Evolutionary conservation across 2,797 vertebrate genomes (phyloP), one percentile per base, ranked within the genome.

Genomic region (Phrynocephalus guinanensis): DNA sequence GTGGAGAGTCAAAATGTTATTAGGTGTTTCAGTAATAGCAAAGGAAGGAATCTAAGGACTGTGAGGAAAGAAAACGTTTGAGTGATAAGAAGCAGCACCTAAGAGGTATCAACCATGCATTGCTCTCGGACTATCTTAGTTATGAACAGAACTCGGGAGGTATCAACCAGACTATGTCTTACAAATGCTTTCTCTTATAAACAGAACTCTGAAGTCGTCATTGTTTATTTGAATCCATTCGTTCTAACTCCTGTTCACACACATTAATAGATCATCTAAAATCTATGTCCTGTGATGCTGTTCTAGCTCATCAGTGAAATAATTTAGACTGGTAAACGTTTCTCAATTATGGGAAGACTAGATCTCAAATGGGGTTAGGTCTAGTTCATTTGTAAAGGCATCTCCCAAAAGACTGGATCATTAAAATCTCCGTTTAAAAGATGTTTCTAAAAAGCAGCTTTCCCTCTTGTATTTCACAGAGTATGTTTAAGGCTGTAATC

Each of bases 401-500:
- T 63, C 84, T 84, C 73, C n/a, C 9, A 72, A 68, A 81, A 79
- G 24, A 56, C 70, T 22, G 10, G 79, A 85, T 50, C 33, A 0
- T 89, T 86, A 38, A n/a, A 88, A 82, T 84, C 73, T 6, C 0
- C 48, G 48, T 63, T 86, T 18, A 87, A 33, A 70, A 60, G 52
- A 79, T 75, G 85, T 79, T 63, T 85, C 70, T 11, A 20, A 20
- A 3, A 50, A 90, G 86, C 83, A 78, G 90, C 84, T 91, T 89
- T 78, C 81, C 52, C 30, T 7, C 0, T 11, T 79, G 15, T 24
- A 22, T 85, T 10, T n/a, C 20, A 1, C 1, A 81, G 86, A 68
- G 82, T 77, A 67, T 85, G n/a, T 18, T 1, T 0, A 44, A n/a
- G 71, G 52, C 87, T 91, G 91, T 91, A 93, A 95, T 95, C 92